These are phyloP conservation scores for Champsocephalus gunnari DNA, from an alignment of 2,797 vertebrate species.

Conservation along the genomic window DNA sequence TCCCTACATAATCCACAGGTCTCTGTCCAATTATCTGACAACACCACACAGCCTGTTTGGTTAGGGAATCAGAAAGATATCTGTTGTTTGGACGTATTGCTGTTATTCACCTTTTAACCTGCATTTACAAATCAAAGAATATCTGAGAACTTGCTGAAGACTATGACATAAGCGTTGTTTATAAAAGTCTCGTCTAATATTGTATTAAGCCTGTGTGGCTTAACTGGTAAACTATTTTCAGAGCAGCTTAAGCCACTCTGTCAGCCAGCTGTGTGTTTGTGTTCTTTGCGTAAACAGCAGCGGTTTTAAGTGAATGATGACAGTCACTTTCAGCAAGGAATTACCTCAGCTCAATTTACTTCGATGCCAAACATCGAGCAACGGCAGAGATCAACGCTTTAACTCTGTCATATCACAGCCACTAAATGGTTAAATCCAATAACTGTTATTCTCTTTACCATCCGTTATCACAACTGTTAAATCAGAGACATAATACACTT, in stretches of 20 bases:
- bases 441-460: constrained; percentile 51
- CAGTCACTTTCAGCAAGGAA: constrained; percentile 69
- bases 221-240: constrained; percentile 35
- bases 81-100: constrained; percentile 3
- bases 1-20: constrained; percentile 36
- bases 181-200: background rate
- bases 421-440: constrained; percentile 45
- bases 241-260: constrained; percentile 29
- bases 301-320: constrained; percentile 66
- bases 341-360: constrained; percentile 49
- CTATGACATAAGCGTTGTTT: constrained; percentile 8
- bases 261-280: constrained; percentile 64
- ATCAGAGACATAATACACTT: background rate
- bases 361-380: constrained; percentile 28
- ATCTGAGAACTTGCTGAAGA: background rate
- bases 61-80: constrained; percentile 23
- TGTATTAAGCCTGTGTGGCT: constrained; percentile 10
- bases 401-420: constrained; percentile 36
- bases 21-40: constrained; percentile 42
- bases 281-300: constrained; percentile 58
- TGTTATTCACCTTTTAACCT: constrained; percentile 34
- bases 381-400: constrained; percentile 45
- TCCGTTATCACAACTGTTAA: constrained; percentile 21
- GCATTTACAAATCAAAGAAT: background rate
- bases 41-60: constrained; percentile 2